These are phyloP conservation scores for Acleris emargana DNA, from an alignment of 2,888 invertebrate genomes.

Conservation along the genomic window DNA sequence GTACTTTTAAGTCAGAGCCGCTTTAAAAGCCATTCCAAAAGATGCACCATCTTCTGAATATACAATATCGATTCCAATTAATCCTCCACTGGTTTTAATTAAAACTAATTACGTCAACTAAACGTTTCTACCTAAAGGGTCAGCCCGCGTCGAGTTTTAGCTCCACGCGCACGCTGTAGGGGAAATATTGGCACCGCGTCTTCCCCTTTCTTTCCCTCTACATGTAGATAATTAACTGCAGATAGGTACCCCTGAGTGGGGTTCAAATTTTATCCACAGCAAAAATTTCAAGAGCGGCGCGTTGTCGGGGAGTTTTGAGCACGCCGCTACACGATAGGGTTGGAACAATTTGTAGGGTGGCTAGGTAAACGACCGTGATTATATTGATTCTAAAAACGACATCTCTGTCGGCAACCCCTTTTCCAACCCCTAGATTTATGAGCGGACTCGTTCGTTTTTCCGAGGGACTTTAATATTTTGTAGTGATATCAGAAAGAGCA, in stretches of 20 bases:
- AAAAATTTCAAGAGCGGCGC: constrained; percentile 73
- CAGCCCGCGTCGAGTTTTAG: constrained; percentile 59
- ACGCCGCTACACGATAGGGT: constrained; percentile 65
- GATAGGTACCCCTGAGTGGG: constrained; percentile 69
- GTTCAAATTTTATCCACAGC: constrained; percentile 76
- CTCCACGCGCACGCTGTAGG: constrained; percentile 58
- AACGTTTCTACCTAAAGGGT: constrained; percentile 58
- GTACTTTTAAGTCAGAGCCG: constrained; percentile 16
- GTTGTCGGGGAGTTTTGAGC: constrained; percentile 56
- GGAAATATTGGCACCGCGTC: constrained; percentile 66
- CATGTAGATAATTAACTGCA: constrained; percentile 80
- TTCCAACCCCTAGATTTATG: constrained; percentile 25
- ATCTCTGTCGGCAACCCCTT: constrained; percentile 57
- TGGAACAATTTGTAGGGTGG: constrained; percentile 76
- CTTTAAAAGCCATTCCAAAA: constrained; percentile 10
- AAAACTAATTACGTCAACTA: constrained; percentile 75
- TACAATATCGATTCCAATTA: constrained; percentile 54
- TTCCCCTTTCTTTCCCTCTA: constrained; percentile 66
- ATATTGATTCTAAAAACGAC: constrained; percentile 76
- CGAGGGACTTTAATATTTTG: constrained; percentile 36
- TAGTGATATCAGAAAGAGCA: constrained; percentile 29
- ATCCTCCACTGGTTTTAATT: constrained; percentile 71
- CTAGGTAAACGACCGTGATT: constrained; percentile 76
- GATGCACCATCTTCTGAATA: background rate
- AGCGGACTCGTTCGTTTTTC: constrained; percentile 33